Percentiles rank a stretch among this genome's conserved stretches.
These are phyloP conservation scores for Noctua janthina DNA, from an alignment of 2,888 invertebrate genomes.

Conservation along the genomic window DNA sequence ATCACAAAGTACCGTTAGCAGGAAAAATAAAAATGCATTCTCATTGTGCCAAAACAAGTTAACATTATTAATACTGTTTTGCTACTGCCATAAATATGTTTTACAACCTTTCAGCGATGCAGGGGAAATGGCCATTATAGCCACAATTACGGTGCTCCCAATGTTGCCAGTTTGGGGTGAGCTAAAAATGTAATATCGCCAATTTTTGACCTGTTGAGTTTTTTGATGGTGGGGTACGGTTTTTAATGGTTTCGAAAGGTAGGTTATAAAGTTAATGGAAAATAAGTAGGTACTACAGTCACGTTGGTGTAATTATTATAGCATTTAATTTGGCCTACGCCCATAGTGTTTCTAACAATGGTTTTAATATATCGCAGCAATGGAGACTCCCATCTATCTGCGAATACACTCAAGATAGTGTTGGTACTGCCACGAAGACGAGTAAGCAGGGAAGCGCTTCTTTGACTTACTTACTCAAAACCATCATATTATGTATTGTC, in stretches of 20 bases:
- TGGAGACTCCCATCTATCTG: too few relatives aligned
- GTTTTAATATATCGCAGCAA: too few relatives aligned
- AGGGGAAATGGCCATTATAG: constrained; percentile 63
- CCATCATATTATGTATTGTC: too few relatives aligned
- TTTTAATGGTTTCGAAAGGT: not conserved
- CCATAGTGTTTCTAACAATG: too few relatives aligned
- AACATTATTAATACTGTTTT: constrained; percentile 57
- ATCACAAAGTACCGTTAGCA: constrained; percentile 15
- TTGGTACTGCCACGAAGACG: too few relatives aligned
- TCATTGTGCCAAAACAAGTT: constrained; percentile 34
- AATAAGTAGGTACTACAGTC: too few relatives aligned
- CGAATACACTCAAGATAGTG: too few relatives aligned
- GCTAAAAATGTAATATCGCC: constrained; percentile 48
- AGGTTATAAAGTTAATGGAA: not conserved
- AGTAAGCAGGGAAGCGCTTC: too few relatives aligned
- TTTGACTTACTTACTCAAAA: too few relatives aligned
- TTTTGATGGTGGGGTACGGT: constrained; percentile 4
- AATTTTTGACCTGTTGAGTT: constrained; percentile 58
- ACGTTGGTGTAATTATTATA: too few relatives aligned
- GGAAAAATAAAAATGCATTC: constrained; percentile 27
- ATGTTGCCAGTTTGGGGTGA: constrained; percentile 47
- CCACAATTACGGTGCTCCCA: constrained; percentile 54
- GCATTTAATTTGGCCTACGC: too few relatives aligned
- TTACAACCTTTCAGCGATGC: constrained; percentile 58
- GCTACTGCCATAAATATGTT: constrained; percentile 63